Evolutionary conservation across 2,113 vertebrate species (phyloP).

Genomic region (Channa maculata): DNA sequence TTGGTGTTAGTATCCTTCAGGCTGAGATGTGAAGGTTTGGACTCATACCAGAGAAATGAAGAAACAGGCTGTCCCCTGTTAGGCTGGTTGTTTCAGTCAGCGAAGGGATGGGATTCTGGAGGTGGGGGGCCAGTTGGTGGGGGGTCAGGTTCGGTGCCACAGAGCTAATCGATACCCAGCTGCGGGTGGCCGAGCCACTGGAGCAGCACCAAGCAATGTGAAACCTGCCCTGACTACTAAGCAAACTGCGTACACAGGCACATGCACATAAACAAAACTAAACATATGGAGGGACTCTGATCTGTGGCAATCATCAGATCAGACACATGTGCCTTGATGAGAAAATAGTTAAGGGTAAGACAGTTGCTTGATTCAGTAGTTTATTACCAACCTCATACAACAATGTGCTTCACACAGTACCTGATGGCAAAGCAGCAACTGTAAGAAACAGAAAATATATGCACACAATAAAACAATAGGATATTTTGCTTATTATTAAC

Average conservation of each 20-base stretch:
- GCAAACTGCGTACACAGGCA: constrained; percentile 38
- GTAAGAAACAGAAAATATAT: neutral
- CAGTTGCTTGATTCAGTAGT: constrained; percentile 15
- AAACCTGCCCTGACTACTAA: constrained; percentile 75
- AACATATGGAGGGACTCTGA: constrained; percentile 5
- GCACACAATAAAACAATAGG: neutral
- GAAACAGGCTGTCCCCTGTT: constrained; percentile 62
- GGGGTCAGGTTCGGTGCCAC: constrained; percentile 29
- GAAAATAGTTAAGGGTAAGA: constrained; percentile 25
- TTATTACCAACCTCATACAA: constrained; percentile 10
- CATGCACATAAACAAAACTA: constrained; percentile 32
- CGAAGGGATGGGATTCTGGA: constrained; percentile 33
- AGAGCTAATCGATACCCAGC: constrained; percentile 78
- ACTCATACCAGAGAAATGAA: constrained; percentile 41
- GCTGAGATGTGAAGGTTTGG: constrained; percentile 47
- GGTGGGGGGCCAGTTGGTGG: constrained; percentile 30
- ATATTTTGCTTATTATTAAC: neutral
- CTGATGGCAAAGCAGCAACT: constrained; percentile 1
- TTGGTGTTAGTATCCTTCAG: constrained; percentile 3
- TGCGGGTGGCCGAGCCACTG: constrained; percentile 72
- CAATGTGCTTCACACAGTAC: constrained; percentile 3
- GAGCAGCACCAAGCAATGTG: constrained; percentile 42
- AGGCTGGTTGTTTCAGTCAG: constrained; percentile 40
- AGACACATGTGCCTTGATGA: constrained; percentile 32
- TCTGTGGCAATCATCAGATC: constrained; percentile 32